A percentile compares a stretch with the other conserved stretches of the same genome.
phyloP scores from a whole-genome alignment of 2,888 invertebrate genomes.

The Hypolimnas misippus region DNA sequence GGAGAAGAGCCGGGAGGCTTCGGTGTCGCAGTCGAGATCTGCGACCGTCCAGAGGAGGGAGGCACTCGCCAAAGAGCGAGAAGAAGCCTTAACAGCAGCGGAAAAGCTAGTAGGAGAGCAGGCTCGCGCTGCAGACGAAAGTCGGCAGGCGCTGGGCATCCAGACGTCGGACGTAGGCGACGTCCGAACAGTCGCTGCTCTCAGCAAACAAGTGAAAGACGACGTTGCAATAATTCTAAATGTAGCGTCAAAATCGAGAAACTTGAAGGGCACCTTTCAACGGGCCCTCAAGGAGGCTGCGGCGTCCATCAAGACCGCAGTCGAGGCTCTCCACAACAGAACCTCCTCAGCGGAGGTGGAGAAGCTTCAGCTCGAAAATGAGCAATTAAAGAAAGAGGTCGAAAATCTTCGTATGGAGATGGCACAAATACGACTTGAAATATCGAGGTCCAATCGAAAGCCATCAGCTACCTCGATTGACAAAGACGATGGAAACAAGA shows the following conservation, averaged over 20 bases:
- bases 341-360: constrained; percentile 14
- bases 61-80: neutral
- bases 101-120: neutral
- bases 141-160: neutral
- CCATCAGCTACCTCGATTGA: neutral
- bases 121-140: neutral
- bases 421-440: neutral
- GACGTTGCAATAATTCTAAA: constrained; percentile 16
- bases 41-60: neutral
- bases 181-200: constrained; percentile 1
- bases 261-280: constrained; percentile 19
- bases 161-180: neutral
- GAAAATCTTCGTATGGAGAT: neutral
- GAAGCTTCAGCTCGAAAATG: constrained; percentile 4
- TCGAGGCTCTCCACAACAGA: neutral
- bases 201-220: constrained; percentile 9
- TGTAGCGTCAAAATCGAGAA: constrained; percentile 17
- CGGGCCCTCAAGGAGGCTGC: constrained; percentile 21
- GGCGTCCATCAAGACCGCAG: constrained; percentile 8
- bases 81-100: neutral
- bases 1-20: neutral
- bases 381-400: neutral
- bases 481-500: no score
- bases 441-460: neutral
- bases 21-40: neutral